Conservation (phyloP, 2,888 invertebrate species). For the Eutolmus rufibarbis region DNA sequence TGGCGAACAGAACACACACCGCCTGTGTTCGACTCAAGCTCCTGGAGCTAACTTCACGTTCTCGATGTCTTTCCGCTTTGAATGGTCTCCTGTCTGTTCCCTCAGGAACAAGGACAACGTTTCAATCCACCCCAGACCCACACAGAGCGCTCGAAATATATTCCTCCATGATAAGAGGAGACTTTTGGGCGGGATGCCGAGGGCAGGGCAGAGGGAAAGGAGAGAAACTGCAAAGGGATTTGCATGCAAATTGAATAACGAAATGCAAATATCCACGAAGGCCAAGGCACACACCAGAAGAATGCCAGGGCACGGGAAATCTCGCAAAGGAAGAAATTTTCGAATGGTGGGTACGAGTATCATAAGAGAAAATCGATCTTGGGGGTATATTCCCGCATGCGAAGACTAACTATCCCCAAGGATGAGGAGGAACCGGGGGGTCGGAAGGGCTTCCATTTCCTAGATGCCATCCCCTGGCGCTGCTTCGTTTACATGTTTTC, state of each 20-base stretch:
- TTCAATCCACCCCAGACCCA: neutral
- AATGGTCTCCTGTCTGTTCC: neutral
- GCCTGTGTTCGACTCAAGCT: slow-evolving; percentile 1
- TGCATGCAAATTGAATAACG: slow-evolving; percentile 43
- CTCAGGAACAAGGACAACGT: neutral
- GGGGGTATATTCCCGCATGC: neutral
- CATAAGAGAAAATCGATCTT: slow-evolving; percentile 32
- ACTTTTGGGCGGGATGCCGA: neutral
- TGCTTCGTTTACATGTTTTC: neutral
- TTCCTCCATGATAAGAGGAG: neutral
- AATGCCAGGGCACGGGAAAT: neutral
- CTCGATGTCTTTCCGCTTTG: neutral
- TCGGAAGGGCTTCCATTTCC: neutral
- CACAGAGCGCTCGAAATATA: neutral
- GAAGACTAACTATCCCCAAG: neutral
- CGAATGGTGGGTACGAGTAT: slow-evolving; percentile 30
- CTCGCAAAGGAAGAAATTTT: slow-evolving; percentile 35
- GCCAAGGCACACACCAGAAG: neutral
- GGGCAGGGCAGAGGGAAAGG: neutral
- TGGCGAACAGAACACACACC: neutral
- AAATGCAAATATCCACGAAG: slow-evolving; percentile 39
- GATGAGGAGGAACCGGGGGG: neutral
- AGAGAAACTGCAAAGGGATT: slow-evolving; percentile 38
- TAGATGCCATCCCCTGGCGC: no score
- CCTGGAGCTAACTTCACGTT: neutral